Evolutionary conservation across 23 tunicate genomes (phyloP).

Genomic region (Botrylloides violaceus): DNA sequence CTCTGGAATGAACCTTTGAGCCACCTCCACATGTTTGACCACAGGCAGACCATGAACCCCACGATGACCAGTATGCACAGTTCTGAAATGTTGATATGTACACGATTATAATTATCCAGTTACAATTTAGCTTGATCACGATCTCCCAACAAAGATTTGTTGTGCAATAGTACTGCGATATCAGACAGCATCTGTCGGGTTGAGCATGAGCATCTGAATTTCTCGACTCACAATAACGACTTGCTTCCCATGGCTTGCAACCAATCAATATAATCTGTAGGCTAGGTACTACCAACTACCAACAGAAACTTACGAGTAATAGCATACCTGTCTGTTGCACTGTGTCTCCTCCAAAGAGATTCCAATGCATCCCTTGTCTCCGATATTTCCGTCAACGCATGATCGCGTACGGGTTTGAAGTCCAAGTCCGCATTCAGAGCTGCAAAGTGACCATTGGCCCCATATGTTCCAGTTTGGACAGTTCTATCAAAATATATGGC

Average conservation of each 20-base stretch:
- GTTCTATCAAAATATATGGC: too few species aligned
- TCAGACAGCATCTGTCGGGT: too few species aligned
- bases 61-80: constrained; percentile 59
- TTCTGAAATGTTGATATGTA: neutral
- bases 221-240: too few species aligned
- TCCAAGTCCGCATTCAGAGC: constrained; percentile 64
- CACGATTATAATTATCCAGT: too few species aligned
- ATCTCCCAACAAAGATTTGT: too few species aligned
- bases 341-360: constrained; percentile 17
- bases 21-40: constrained; percentile 66
- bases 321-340: constrained; percentile 22
- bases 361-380: constrained; percentile 17
- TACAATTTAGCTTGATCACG: too few species aligned
- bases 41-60: constrained; percentile 65
- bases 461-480: constrained; percentile 67
- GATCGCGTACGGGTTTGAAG: constrained; percentile 35
- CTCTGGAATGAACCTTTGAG: constrained; percentile 31
- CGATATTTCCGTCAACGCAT: constrained; percentile 28
- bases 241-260: too few species aligned
- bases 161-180: too few species aligned
- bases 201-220: too few species aligned
- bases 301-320: too few species aligned
- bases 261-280: too few species aligned
- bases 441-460: constrained; percentile 59
- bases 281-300: too few species aligned